Conservation (phyloP, 2,888 invertebrate species). For the Oasisia sp. region DNA sequence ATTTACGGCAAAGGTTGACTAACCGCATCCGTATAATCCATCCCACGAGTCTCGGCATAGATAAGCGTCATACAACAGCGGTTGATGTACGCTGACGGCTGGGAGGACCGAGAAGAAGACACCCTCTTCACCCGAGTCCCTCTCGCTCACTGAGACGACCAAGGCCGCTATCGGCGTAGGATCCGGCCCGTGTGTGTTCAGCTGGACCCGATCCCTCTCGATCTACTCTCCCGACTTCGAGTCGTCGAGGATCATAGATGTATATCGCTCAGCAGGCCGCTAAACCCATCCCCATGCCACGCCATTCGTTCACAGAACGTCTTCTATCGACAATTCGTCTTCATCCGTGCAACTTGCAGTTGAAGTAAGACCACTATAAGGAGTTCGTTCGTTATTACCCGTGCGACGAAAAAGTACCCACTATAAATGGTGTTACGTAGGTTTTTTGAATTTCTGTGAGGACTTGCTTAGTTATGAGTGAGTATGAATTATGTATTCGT, state of each 20-base stretch:
- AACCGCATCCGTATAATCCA: background rate
- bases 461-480: too few species aligned
- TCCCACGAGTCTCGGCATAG: background rate
- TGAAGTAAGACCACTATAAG: too few species aligned
- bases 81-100: background rate
- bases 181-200: background rate
- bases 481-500: too few species aligned
- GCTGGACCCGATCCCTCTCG: background rate
- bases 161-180: background rate
- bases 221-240: background rate
- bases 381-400: too few species aligned
- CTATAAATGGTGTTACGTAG: too few species aligned
- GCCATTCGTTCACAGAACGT: too few species aligned
- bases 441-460: too few species aligned
- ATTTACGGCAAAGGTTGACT: background rate
- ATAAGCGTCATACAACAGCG: background rate
- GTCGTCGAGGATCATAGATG: background rate
- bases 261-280: too few species aligned
- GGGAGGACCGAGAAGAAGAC: background rate
- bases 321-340: too few species aligned
- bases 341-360: too few species aligned
- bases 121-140: background rate
- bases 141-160: background rate
- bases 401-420: too few species aligned
- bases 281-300: too few species aligned